A percentile compares a stretch with the other conserved stretches of the same genome.
phyloP scores from a whole-genome alignment of 2,888 invertebrate species.

The Trichogramma dendrolimi region DNA sequence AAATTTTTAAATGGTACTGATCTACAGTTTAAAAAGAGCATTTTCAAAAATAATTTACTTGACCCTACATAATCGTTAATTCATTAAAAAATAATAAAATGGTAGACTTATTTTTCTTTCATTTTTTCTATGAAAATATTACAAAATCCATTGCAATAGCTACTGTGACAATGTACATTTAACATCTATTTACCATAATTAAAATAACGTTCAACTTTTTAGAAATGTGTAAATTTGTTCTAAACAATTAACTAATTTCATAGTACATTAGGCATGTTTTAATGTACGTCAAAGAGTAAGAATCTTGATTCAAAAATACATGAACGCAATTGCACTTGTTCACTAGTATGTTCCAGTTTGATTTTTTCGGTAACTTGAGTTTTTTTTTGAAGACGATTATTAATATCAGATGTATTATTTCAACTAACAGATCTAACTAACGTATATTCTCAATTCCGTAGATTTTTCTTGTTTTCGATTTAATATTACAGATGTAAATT shows the following conservation, averaged over 20 bases:
- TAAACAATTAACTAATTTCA: constrained; percentile 3
- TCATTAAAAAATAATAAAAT: constrained; percentile 11
- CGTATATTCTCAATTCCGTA: constrained; percentile 26
- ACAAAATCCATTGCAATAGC: constrained; percentile 19
- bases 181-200: constrained; percentile 16
- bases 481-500: background rate
- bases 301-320: constrained; percentile 13
- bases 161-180: constrained; percentile 12
- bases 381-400: constrained; percentile 17
- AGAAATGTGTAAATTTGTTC: constrained; percentile 16
- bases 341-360: constrained; percentile 6
- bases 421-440: constrained; percentile 21
- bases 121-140: constrained; percentile 26
- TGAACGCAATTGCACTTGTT: constrained; percentile 16
- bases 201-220: constrained; percentile 13
- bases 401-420: constrained; percentile 18
- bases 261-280: constrained; percentile 11
- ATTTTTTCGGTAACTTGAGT: constrained; percentile 11
- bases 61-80: background rate
- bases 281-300: constrained; percentile 11
- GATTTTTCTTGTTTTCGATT: constrained; percentile 15
- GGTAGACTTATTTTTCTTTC: constrained; percentile 8
- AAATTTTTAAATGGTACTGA: constrained; percentile 14
- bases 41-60: constrained; percentile 4
- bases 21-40: constrained; percentile 10